Percentiles rank a stretch among this genome's conserved stretches.
Evolutionary conservation across 2,113 vertebrate genomes (phyloP).

Genomic region (Monarcha castaneiventris): DNA sequence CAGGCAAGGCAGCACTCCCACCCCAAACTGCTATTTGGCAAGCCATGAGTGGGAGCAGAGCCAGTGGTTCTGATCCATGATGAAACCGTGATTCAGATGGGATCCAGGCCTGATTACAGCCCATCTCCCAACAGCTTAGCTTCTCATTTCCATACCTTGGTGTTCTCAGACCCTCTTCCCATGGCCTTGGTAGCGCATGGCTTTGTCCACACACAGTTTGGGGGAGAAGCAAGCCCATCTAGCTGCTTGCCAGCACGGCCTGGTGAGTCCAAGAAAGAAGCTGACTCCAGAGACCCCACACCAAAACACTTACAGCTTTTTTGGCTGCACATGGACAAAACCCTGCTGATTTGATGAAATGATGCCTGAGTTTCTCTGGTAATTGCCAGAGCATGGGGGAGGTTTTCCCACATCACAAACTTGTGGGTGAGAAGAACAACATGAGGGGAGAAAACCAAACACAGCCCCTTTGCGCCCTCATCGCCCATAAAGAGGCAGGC

Average conservation of each 20-base stretch:
- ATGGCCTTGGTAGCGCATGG: accelerated
- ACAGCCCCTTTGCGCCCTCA: neutral
- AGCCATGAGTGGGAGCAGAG: neutral
- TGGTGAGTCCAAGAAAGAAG: neutral
- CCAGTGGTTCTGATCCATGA: neutral
- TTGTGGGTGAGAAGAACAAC: neutral
- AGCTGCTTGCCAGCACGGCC: neutral
- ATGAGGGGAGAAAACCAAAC: neutral
- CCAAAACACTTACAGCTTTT: neutral
- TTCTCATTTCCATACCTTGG: neutral
- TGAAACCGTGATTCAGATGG: accelerated
- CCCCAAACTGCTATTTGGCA: neutral
- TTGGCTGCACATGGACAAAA: neutral
- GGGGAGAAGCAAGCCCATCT: neutral
- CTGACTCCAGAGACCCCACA: neutral
- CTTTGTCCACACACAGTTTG: neutral
- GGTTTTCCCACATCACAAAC: neutral
- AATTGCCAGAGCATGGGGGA: neutral
- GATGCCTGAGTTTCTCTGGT: neutral
- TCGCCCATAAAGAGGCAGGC: neutral
- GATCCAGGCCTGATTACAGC: neutral
- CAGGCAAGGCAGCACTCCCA: neutral
- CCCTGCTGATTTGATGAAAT: neutral
- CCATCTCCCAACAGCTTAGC: neutral
- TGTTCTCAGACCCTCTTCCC: neutral